Percentiles rank a stretch among this genome's conserved stretches.
These are phyloP conservation scores for Acestrorhynchus altus DNA, from an alignment of 2,797 vertebrate species.

Conservation along the genomic window DNA sequence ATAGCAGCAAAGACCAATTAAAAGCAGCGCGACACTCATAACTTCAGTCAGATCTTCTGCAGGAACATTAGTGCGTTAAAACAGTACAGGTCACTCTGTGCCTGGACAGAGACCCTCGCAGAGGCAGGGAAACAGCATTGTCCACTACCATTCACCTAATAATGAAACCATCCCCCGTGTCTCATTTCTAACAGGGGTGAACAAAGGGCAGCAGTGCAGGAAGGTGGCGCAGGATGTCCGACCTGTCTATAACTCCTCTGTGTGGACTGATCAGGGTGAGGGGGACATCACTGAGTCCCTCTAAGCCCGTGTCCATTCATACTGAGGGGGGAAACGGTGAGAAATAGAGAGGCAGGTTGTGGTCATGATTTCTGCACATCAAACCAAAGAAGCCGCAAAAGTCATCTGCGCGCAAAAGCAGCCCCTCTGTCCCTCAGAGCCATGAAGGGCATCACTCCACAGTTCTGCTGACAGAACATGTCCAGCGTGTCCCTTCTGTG, in stretches of 20 bases:
- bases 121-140: background rate
- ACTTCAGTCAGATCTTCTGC: background rate
- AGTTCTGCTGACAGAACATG: background rate
- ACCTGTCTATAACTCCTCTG: too few species aligned
- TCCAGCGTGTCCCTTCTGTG: too few species aligned
- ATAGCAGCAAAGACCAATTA: background rate
- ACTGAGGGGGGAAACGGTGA: background rate
- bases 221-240: background rate
- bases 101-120: background rate
- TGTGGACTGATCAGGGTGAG: too few species aligned
- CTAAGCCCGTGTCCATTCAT: background rate
- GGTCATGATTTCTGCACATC: background rate
- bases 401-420: slow-evolving; percentile 32
- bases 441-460: background rate
- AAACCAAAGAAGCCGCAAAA: too few species aligned
- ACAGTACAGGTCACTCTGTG: background rate
- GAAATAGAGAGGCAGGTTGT: background rate
- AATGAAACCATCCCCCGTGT: too few species aligned
- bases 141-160: background rate
- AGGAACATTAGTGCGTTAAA: background rate
- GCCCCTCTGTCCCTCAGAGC: background rate
- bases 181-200: background rate
- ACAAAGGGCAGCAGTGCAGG: slow-evolving; percentile 24
- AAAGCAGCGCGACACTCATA: background rate
- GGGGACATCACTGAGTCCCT: background rate